These are phyloP conservation scores for Eurois occulta DNA, from an alignment of 2,888 invertebrate species.

Conservation along the genomic window DNA sequence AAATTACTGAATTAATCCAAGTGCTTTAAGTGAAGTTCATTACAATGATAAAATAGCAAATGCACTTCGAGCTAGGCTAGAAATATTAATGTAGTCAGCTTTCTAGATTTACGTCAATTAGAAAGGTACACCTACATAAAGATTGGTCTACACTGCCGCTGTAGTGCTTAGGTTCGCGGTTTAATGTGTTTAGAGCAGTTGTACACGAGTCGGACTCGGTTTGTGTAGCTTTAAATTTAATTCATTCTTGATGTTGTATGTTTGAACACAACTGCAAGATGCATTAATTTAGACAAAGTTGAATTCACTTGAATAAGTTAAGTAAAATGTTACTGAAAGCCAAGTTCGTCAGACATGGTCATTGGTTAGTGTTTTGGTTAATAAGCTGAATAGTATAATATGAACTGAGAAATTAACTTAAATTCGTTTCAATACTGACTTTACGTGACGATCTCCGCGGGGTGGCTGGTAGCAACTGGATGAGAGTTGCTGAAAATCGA, in stretches of 20 bases:
- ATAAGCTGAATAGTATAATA: not conserved
- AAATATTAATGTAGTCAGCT: conserved; percentile 71
- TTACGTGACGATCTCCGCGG: no score
- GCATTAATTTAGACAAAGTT: not conserved
- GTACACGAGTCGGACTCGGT: conserved; percentile 31
- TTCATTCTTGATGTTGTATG: not conserved
- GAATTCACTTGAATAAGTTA: not conserved
- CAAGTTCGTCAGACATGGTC: not conserved
- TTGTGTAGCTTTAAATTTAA: conserved; percentile 13
- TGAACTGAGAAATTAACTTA: not conserved
- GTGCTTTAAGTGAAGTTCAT: conserved; percentile 50
- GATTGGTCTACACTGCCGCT: conserved; percentile 44
- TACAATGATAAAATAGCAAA: conserved; percentile 61
- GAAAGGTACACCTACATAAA: conserved; percentile 74
- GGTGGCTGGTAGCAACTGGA: no score
- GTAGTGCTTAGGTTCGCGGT: conserved; percentile 30
- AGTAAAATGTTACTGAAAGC: not conserved
- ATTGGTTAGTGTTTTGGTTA: not conserved
- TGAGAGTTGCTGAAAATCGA: no score
- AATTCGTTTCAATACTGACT: not conserved
- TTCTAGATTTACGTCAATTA: conserved; percentile 74
- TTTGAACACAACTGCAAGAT: not conserved
- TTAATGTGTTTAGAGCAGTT: conserved; percentile 32
- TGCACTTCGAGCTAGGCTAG: conserved; percentile 35
- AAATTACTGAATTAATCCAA: conserved; percentile 35